Base-by-base conservation (phyloP, 92 coral and sea anemone genomes). In the Diadumene lineata region DNA sequence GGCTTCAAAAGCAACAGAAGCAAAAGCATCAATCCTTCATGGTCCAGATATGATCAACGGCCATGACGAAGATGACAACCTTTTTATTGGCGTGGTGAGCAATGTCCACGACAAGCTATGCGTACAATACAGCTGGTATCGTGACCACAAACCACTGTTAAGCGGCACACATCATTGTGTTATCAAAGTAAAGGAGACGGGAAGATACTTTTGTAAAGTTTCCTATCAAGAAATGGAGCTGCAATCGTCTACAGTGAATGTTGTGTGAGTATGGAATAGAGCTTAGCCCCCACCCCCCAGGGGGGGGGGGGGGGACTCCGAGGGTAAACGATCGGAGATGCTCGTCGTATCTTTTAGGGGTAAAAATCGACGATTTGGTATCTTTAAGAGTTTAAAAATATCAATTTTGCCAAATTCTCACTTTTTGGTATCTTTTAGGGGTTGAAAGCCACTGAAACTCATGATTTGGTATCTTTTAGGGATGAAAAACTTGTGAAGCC, bases 51-150 rank as follows among this genome's bases (percentile, higher is more conserved):
- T n/a, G n/a, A n/a, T n/a, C n/a, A n/a, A n/a, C n/a, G n/a, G n/a
- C n/a, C 17, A 70, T 18, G 76, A 70, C 21, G 19, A 50, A 25
- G 22, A 11, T 18, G 1, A 31, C 48, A 22, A 70, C 38, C n/a
- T 70, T 64, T 70, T 69, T 44, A 25, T 69, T 69, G 75, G 75
- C 31, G 61, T 69, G 11, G 75, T 69, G 8, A 69, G 60, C 46
- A 70, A 70, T 17, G 9, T 48, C 27, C 65, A 70, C 76, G 53
- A 70, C 0, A 70, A 70, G 27, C 76, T 53, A 24, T 70, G 63
- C 76, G 18, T 70, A 19, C 28, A 21, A 22, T 70, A 70, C n/a
- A 16, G 13, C 7, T 67, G 72, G 72, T 38, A 34, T 34, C 50
- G 18, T 18, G 21, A 67, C 24, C 24, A 31, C 44, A 33, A 67